Conservation (phyloP, 2,888 invertebrate species). For the Tromatobia lineatoria region DNA sequence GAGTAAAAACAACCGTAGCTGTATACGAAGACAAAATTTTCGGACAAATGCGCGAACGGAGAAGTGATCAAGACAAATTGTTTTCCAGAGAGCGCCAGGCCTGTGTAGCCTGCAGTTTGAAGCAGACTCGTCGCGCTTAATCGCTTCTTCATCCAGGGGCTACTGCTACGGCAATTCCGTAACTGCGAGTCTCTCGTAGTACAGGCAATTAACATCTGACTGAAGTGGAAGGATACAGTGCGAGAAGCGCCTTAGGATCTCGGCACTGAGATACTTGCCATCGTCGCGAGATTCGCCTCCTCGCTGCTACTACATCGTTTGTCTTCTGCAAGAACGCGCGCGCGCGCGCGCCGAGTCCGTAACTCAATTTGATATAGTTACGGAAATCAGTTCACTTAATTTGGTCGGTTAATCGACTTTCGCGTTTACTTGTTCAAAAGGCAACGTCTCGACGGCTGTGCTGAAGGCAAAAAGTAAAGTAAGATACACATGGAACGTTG, state of each 20-base stretch:
- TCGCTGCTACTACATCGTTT: constrained; percentile 53
- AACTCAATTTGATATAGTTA: constrained; percentile 65
- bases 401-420: constrained; percentile 65
- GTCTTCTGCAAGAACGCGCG: constrained; percentile 43
- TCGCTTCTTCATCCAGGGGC: constrained; percentile 30
- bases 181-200: constrained; percentile 46
- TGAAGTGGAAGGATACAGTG: constrained; percentile 42
- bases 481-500: constrained; percentile 9
- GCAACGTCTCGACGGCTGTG: neutral
- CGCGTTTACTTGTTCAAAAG: constrained; percentile 39
- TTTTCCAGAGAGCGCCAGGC: neutral
- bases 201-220: constrained; percentile 61
- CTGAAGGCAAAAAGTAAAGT: neutral
- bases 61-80: constrained; percentile 47
- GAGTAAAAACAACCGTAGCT: neutral
- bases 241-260: constrained; percentile 23
- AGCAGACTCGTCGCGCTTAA: constrained; percentile 44
- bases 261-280: constrained; percentile 8
- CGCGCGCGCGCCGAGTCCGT: constrained; percentile 29
- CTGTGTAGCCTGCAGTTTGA: neutral
- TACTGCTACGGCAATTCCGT: constrained; percentile 29
- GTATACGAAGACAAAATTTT: constrained; percentile 13
- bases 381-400: constrained; percentile 64
- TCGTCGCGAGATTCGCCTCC: constrained; percentile 11
- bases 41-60: constrained; percentile 17